phyloP scores from a whole-genome alignment of 1,140 invertebrate genomes.

The Neodiprion lecontei region DNA sequence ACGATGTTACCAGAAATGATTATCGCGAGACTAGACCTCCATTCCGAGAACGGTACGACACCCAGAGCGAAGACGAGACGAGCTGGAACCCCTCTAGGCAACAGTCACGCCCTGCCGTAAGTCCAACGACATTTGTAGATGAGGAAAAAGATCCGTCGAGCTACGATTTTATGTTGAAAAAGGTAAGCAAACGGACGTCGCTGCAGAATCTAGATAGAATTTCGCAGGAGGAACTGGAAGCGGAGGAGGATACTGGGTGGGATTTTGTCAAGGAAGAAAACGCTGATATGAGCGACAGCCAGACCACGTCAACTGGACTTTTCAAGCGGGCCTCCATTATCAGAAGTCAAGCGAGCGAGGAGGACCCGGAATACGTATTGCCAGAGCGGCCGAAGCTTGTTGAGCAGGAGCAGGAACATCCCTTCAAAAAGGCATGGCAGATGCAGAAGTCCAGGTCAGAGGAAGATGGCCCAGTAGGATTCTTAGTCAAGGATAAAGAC shows the following conservation, averaged over 20 bases:
- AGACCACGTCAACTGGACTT: conserved; percentile 41
- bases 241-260: conserved; percentile 25
- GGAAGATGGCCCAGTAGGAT: conserved; percentile 50
- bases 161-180: conserved; percentile 46
- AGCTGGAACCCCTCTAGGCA: conserved; percentile 27
- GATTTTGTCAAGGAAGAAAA: conserved; percentile 35
- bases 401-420: conserved; percentile 58
- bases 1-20: conserved; percentile 33
- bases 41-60: conserved; percentile 32
- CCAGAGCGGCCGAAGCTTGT: conserved; percentile 57
- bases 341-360: conserved; percentile 59
- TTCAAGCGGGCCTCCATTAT: conserved; percentile 57
- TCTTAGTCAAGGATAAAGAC: conserved; percentile 36
- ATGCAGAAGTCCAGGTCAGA: conserved; percentile 58
- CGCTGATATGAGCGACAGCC: conserved; percentile 24
- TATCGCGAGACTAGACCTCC: conserved; percentile 38
- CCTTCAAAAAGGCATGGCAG: conserved; percentile 60
- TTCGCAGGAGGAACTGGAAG: conserved; percentile 37
- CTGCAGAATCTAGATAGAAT: conserved; percentile 51
- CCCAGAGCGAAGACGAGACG: conserved; percentile 40
- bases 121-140: conserved; percentile 42
- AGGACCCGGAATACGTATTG: conserved; percentile 56
- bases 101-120: conserved; percentile 36
- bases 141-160: conserved; percentile 40
- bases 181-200: conserved; percentile 46